phyloP scores from a whole-genome alignment of 2,888 invertebrate genomes.

The Scaptomyza cyrtandrae region DNA sequence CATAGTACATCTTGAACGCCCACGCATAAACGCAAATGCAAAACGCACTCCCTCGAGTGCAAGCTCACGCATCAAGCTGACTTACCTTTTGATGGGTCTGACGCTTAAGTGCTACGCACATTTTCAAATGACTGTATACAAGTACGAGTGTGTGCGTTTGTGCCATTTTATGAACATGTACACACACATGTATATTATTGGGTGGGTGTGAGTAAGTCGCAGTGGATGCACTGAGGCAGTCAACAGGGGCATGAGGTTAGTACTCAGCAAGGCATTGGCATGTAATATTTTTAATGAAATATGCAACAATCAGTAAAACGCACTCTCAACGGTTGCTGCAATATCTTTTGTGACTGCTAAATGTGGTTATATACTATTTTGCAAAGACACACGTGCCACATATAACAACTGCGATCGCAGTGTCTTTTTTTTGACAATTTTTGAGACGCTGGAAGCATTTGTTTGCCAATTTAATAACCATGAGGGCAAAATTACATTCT shows the following conservation, averaged over 20 bases:
- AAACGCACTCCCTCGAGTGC: conserved; percentile 35
- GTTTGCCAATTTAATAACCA: conserved; percentile 65
- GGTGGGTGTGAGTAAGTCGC: conserved; percentile 11
- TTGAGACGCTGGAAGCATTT: conserved; percentile 41
- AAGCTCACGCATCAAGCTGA: conserved; percentile 51
- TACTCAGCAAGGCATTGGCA: conserved; percentile 44
- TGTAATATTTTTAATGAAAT: conserved; percentile 78
- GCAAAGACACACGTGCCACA: conserved; percentile 9
- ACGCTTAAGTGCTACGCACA: conserved; percentile 71
- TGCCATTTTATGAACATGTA: conserved; percentile 55
- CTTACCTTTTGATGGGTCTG: conserved; percentile 31
- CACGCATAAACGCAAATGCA: conserved; percentile 11
- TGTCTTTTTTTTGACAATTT: conserved; percentile 44
- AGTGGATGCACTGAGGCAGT: conserved; percentile 45
- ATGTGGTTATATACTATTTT: conserved; percentile 36
- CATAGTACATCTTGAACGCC: conserved; percentile 7
- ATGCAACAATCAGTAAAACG: conserved; percentile 63
- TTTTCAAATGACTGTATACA: conserved; percentile 19
- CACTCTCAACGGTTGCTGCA: not conserved
- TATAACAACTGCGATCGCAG: conserved; percentile 39
- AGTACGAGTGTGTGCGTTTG: conserved; percentile 30
- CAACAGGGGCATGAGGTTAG: conserved; percentile 8
- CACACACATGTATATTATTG: conserved; percentile 23
- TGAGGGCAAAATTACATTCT: conserved; percentile 55
- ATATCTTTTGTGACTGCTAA: conserved; percentile 29